Percentiles rank a stretch among this genome's conserved stretches.
These are phyloP conservation scores for Riparia riparia DNA, from an alignment of 2,113 vertebrate species.

Conservation along the genomic window DNA sequence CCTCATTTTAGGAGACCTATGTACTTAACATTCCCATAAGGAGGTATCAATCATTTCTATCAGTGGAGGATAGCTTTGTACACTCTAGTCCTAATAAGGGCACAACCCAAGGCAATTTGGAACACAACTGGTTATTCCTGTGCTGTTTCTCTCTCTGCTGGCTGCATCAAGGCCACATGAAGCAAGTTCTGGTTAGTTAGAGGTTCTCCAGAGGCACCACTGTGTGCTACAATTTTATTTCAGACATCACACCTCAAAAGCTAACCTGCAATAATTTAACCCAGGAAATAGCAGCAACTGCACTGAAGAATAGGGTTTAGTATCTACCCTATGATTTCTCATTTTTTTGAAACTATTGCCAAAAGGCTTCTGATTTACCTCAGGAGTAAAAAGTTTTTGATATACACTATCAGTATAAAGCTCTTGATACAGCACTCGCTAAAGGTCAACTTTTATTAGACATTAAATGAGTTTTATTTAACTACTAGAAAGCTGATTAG, in stretches of 20 bases:
- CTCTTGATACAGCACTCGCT: not conserved
- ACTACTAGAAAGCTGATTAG: not conserved
- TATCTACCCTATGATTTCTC: not conserved
- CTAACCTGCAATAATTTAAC: not conserved
- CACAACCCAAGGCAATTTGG: not conserved
- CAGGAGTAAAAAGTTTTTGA: not conserved
- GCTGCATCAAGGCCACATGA: not conserved
- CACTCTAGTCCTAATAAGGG: not conserved
- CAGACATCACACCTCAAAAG: not conserved
- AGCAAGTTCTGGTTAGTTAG: not conserved
- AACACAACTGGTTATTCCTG: accelerated
- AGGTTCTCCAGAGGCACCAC: not conserved
- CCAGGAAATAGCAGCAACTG: not conserved
- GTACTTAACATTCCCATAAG: not conserved
- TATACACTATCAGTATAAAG: not conserved
- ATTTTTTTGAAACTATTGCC: not conserved
- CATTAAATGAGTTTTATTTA: not conserved
- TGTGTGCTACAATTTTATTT: not conserved
- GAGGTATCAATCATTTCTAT: not conserved
- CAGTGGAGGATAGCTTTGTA: not conserved
- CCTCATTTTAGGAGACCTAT: not conserved
- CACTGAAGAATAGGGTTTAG: not conserved
- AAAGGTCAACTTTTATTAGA: not conserved
- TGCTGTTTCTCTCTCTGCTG: not conserved
- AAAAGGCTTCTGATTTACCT: not conserved